Base-by-base conservation (phyloP, 2,888 invertebrate genomes). In the Cephus spinipes region DNA sequence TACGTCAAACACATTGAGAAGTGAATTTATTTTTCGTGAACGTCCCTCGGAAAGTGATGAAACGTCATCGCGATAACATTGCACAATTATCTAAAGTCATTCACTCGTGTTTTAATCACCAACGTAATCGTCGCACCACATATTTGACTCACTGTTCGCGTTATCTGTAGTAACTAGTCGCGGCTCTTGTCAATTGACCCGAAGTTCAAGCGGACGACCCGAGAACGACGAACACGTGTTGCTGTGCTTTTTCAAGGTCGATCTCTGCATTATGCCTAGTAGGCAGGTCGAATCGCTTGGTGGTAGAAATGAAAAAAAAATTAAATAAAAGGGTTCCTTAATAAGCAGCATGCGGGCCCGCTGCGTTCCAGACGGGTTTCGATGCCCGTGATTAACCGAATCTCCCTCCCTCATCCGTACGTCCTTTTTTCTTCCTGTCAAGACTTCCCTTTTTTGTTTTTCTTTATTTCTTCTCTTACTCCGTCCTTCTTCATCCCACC, bases 371-470 rank as follows among this genome's bases (percentile, higher is more conserved):
- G 31, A n/a, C 73, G 34, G 34, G 33, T n/a, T 73, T 35, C 73
- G 32, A 73, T 73, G 31, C 35, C 73, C 69, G 30, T 77, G 68
- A 77, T 69, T 73, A 32, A 76, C 23, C 15, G 69, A 76, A 15
- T 32, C 75, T 71, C 30, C 31, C 32, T 15, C n/a, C 74, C 15
- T 40, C 40, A 6, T 40, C 40, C 40, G 15, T 40, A 15, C 15
- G 35, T 31, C 11, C 32, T 11, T 69, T 69, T 69, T 32, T 69
- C 69, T 32, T 69, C 30, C 69, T 30, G 32, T 69, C 69, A 15
- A 69, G 69, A 30, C 69, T 32, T 30, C 31, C 15, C 12, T 69
- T 69, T 31, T 69, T 69, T n/a, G n/a, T n/a, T 30, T 11, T 69
- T n/a, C 69, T 30, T 12, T 30, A 6, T 30, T 69, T 32, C 69